Evolutionary conservation across 2,797 vertebrate species (phyloP).

Genomic region (Diglossa cyanea): DNA sequence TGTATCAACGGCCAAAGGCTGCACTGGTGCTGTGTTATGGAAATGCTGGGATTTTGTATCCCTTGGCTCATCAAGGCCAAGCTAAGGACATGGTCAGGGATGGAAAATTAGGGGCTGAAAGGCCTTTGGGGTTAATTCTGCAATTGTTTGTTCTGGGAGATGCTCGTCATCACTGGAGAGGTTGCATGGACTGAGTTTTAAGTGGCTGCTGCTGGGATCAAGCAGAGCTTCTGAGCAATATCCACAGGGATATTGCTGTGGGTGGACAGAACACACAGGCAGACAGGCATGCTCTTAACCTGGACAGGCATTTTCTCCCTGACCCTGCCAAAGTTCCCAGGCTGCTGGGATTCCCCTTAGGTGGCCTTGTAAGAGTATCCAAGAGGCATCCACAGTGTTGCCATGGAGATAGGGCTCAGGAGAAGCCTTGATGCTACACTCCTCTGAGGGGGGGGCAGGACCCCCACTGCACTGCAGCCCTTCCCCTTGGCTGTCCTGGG

Average conservation of each 20-base stretch:
- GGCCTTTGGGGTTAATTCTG: not conserved
- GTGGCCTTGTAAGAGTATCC: not conserved
- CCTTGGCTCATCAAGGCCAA: not conserved
- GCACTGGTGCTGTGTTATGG: accelerated
- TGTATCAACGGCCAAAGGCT: not conserved
- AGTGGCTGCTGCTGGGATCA: not conserved
- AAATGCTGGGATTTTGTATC: not conserved
- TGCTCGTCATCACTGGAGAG: not conserved
- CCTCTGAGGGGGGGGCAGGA: not conserved
- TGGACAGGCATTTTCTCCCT: not conserved
- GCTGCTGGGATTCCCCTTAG: not conserved
- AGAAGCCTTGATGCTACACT: not conserved
- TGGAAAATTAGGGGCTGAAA: not conserved
- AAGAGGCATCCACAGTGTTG: not conserved
- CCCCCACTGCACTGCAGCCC: not conserved
- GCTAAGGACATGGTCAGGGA: not conserved
- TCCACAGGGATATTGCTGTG: not conserved
- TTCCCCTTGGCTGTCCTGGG: not conserved
- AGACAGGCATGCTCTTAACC: not conserved
- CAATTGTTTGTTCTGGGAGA: not conserved
- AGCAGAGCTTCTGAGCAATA: not conserved
- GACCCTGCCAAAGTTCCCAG: not conserved
- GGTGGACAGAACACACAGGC: not conserved
- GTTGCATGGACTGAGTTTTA: accelerated
- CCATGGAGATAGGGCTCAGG: slow-evolving; percentile 38